Conservation (phyloP, 2,797 vertebrate genomes). For the Pogoniulus pusillus region DNA sequence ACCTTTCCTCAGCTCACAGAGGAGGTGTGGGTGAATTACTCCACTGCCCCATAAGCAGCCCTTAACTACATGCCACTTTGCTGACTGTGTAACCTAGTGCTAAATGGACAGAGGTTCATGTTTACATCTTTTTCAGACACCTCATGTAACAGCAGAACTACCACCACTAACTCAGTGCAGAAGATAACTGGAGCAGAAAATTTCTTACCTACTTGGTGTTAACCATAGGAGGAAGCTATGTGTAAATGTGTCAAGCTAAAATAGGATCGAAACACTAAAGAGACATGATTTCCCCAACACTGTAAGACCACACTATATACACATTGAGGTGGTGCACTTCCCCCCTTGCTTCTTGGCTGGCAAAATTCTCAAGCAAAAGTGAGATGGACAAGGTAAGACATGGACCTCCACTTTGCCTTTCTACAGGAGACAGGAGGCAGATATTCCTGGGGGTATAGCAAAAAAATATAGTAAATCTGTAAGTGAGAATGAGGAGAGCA, state of each 20-base stretch:
- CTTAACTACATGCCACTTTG: neutral
- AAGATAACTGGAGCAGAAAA: neutral
- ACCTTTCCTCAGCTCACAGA: neutral
- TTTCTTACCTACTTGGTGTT: neutral
- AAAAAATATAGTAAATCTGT: neutral
- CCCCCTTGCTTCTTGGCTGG: neutral
- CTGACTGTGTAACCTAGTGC: neutral
- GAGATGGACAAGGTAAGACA: neutral
- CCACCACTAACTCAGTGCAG: neutral
- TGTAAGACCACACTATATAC: accelerated
- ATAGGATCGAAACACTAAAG: neutral
- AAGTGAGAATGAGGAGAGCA: neutral
- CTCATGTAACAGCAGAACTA: neutral
- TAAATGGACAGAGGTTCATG: neutral
- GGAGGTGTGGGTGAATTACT: neutral
- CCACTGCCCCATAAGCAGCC: neutral
- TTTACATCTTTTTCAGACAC: neutral
- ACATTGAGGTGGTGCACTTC: neutral
- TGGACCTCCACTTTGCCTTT: neutral
- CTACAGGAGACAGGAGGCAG: neutral
- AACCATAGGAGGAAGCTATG: neutral
- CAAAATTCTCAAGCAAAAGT: neutral
- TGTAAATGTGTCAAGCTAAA: neutral
- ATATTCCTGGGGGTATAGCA: neutral
- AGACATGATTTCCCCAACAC: neutral